These are phyloP conservation scores for Anthopleura sola DNA, from an alignment of 64 coral and sea anemone species.

Conservation along the genomic window DNA sequence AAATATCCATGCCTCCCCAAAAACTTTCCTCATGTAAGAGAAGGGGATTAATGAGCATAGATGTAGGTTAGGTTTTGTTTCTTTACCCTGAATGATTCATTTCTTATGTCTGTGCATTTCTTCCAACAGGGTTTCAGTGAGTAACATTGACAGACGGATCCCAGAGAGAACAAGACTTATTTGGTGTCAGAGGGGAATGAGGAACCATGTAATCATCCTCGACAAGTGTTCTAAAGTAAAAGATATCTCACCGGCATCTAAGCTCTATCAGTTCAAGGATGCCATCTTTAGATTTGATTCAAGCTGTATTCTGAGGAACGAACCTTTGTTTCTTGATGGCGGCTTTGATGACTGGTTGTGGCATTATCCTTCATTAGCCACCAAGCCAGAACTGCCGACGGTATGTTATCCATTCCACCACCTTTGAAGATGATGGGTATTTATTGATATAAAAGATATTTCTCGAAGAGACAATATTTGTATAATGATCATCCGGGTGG, in stretches of 20 bases:
- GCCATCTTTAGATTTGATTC: conserved; percentile 90
- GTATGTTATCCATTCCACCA: neutral
- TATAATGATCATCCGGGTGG: too few relatives aligned
- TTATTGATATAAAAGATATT: too few relatives aligned
- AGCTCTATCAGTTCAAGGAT: conserved; percentile 76
- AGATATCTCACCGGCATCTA: conserved; percentile 65
- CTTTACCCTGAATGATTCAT: neutral
- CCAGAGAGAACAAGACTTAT: conserved; percentile 68
- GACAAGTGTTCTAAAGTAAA: conserved; percentile 75
- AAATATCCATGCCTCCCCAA: too few relatives aligned
- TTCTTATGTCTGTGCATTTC: neutral
- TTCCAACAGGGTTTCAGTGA: conserved; percentile 62
- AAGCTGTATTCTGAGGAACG: conserved; percentile 49
- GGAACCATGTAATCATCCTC: conserved; percentile 66
- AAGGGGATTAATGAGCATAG: too few relatives aligned
- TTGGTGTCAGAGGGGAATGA: conserved; percentile 75
- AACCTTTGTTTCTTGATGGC: conserved; percentile 92
- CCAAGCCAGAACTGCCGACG: conserved; percentile 79
- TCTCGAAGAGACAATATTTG: too few relatives aligned
- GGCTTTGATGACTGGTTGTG: conserved; percentile 96
- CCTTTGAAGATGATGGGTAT: too few relatives aligned
- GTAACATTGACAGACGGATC: conserved; percentile 84
- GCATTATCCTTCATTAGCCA: conserved; percentile 93
- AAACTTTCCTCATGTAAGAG: too few relatives aligned
- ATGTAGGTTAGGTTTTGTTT: neutral